Evolutionary conservation across 2,113 vertebrate species (phyloP).

Genomic region (Junco hyemalis): DNA sequence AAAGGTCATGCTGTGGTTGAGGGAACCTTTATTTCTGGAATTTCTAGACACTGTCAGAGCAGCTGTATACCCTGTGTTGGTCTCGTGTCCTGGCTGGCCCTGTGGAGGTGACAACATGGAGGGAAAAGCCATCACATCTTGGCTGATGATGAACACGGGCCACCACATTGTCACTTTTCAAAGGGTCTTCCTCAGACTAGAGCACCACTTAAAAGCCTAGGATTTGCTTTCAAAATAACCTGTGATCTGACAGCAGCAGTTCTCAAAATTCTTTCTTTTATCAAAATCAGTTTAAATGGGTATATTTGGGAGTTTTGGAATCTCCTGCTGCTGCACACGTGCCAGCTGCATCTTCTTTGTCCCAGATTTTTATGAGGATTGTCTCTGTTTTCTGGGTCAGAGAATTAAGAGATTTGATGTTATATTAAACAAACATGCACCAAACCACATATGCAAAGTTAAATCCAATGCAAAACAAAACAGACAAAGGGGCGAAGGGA

Average conservation of each 20-base stretch:
- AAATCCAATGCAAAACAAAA: conserved; percentile 46
- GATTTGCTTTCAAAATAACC: conserved; percentile 33
- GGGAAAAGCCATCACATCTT: not conserved
- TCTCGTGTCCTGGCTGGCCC: not conserved
- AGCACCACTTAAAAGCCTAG: not conserved
- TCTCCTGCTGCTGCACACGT: not conserved
- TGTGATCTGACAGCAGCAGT: not conserved
- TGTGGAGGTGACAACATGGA: accelerated
- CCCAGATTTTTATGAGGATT: conserved; percentile 68
- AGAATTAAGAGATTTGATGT: conserved; percentile 73
- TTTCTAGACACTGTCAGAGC: not conserved
- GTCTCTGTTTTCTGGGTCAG: conserved; percentile 68
- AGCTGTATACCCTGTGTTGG: not conserved
- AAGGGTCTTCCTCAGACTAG: not conserved
- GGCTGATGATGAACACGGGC: not conserved
- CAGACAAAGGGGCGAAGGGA: not conserved
- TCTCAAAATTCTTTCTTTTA: conserved; percentile 40
- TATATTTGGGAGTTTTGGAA: conserved; percentile 17
- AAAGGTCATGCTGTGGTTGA: not conserved
- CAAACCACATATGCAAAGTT: conserved; percentile 26
- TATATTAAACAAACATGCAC: conserved; percentile 28
- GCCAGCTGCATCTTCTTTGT: conserved; percentile 30
- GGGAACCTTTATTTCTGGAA: not conserved
- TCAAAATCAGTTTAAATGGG: conserved; percentile 49
- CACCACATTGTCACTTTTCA: accelerated